phyloP scores from a whole-genome alignment of 2,113 vertebrate species.

The Xiphorhynchus elegans region DNA sequence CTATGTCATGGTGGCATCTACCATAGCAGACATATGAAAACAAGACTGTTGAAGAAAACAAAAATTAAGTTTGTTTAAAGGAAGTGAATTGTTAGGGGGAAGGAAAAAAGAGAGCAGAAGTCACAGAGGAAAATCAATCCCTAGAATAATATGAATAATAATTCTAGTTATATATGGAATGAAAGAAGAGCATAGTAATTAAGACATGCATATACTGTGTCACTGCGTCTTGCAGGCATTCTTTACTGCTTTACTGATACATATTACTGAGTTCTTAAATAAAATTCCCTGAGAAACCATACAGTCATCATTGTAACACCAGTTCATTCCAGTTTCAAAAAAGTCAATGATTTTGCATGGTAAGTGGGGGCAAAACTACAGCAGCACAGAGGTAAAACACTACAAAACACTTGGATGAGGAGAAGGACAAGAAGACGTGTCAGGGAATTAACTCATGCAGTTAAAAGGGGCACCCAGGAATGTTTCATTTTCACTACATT shows the following conservation, averaged over 20 bases:
- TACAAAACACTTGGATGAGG: neutral
- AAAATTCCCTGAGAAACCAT: neutral
- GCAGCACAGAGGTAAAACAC: neutral
- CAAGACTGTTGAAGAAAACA: neutral
- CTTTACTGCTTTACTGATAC: neutral
- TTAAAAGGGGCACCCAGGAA: neutral
- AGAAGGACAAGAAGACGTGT: neutral
- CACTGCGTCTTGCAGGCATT: neutral
- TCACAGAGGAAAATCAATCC: neutral
- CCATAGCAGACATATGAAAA: neutral
- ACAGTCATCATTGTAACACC: neutral
- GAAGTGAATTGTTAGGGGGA: neutral
- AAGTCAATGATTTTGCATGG: accelerated
- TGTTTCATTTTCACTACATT: neutral
- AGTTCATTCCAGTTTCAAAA: neutral
- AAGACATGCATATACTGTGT: neutral
- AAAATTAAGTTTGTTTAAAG: neutral
- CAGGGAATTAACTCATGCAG: neutral
- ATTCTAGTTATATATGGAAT: neutral
- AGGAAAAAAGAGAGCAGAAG: neutral
- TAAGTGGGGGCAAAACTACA: neutral
- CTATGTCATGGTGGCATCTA: neutral
- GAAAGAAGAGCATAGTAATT: neutral
- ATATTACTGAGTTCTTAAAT: neutral
- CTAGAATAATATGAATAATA: neutral